phyloP scores from a whole-genome alignment of 2,113 vertebrate species.

The Spea bombifrons region DNA sequence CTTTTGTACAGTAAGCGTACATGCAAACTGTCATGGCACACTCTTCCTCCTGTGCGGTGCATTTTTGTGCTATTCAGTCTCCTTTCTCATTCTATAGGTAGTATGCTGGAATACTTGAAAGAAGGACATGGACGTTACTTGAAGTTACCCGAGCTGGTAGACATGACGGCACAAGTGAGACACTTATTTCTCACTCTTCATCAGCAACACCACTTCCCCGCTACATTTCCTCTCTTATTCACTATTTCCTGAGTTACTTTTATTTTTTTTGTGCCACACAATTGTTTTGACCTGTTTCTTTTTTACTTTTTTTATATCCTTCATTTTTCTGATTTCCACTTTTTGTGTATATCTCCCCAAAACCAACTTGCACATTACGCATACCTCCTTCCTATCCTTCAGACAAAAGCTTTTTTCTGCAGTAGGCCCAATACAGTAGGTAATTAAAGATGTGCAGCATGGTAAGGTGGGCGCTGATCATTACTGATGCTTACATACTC shows the following conservation, averaged over 20 bases:
- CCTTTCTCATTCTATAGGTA: slow-evolving; percentile 66
- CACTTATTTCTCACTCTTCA: background rate
- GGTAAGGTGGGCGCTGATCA: no score
- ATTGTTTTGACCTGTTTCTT: background rate
- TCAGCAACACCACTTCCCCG: background rate
- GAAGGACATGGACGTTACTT: slow-evolving; percentile 77
- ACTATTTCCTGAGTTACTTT: background rate
- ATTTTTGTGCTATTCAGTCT: background rate
- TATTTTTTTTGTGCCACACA: background rate
- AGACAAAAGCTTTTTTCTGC: no score
- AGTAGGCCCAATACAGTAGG: no score
- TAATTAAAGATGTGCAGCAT: no score
- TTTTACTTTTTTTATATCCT: background rate
- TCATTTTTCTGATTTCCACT: background rate
- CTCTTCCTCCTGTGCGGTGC: no score
- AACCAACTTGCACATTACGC: background rate
- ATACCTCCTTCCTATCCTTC: no score
- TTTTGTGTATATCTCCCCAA: background rate
- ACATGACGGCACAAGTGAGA: slow-evolving; percentile 91
- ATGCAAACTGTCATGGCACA: no score
- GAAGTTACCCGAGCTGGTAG: slow-evolving; percentile 88
- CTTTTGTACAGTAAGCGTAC: no score
- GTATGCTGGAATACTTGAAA: slow-evolving; percentile 92
- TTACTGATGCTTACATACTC: no score
- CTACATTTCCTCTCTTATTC: background rate